Conservation (phyloP, 1,140 invertebrate species). For the Daktulosphaira vitifoliae region DNA sequence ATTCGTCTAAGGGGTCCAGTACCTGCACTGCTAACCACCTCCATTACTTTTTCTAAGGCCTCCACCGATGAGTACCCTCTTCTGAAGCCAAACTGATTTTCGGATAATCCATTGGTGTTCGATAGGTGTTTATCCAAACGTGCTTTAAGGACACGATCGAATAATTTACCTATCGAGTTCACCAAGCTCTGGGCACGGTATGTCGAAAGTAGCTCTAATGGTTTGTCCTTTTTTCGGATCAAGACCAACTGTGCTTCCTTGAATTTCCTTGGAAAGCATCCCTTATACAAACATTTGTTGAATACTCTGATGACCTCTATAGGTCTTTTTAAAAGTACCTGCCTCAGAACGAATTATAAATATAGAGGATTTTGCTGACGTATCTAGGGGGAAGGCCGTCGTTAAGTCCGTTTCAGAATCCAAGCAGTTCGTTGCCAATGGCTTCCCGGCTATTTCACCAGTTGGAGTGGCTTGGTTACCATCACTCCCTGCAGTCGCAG, state of each 20-base stretch:
- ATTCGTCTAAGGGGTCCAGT: not conserved
- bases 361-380: too few relatives aligned
- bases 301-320: too few relatives aligned
- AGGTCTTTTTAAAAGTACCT: too few relatives aligned
- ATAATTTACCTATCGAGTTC: not conserved
- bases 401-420: too few relatives aligned
- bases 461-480: too few relatives aligned
- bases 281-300: not conserved
- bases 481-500: too few relatives aligned
- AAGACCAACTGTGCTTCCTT: not conserved
- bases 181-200: not conserved
- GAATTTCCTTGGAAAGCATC: not conserved
- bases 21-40: not conserved
- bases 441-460: too few relatives aligned
- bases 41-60: not conserved
- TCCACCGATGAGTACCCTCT: not conserved
- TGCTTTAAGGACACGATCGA: not conserved
- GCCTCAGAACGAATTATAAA: too few relatives aligned
- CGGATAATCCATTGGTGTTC: not conserved
- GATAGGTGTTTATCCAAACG: not conserved
- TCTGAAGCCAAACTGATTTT: not conserved
- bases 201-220: not conserved
- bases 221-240: not conserved
- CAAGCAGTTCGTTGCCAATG: too few relatives aligned
- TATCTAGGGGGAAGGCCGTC: too few relatives aligned